Evolutionary conservation across 1,140 invertebrate species (phyloP).

Genomic region (Eumaeus atala): DNA sequence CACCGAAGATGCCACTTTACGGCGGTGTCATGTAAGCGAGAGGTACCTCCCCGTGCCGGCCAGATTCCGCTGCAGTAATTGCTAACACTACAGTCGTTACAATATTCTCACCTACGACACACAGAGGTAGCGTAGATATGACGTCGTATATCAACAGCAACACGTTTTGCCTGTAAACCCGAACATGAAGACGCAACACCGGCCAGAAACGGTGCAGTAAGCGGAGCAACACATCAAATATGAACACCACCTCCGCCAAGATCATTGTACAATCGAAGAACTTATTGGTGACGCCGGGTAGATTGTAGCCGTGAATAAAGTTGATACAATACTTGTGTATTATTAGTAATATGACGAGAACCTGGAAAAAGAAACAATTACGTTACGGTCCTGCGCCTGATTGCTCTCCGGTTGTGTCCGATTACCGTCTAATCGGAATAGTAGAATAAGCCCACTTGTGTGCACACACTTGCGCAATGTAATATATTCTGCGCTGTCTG

Average conservation of each 20-base stretch:
- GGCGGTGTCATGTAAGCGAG: no score
- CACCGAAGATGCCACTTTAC: no score
- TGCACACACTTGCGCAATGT: no score
- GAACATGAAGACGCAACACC: constrained; percentile 38
- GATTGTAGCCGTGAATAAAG: constrained; percentile 40
- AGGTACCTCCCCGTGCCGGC: no score
- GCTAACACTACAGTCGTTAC: no score
- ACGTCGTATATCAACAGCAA: constrained; percentile 40
- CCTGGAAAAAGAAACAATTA: constrained; percentile 33
- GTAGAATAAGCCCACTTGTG: no score
- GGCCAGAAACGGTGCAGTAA: constrained; percentile 50
- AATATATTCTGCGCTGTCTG: no score
- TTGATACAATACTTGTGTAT: constrained; percentile 43
- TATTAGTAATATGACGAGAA: constrained; percentile 28
- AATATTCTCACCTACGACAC: constrained; percentile 39
- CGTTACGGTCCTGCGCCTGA: no score
- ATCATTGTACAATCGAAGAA: constrained; percentile 32
- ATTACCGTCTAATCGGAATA: no score
- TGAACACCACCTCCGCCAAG: constrained; percentile 35
- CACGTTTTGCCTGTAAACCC: constrained; percentile 39
- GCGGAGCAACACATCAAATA: constrained; percentile 40
- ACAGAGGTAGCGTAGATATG: constrained; percentile 38
- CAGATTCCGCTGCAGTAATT: no score
- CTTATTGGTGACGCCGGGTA: constrained; percentile 19
- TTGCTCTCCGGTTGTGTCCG: no score